Percentiles rank a stretch among this genome's conserved stretches.
Conservation (phyloP, 2,888 invertebrate genomes). For the Bellardia bayeri region DNA sequence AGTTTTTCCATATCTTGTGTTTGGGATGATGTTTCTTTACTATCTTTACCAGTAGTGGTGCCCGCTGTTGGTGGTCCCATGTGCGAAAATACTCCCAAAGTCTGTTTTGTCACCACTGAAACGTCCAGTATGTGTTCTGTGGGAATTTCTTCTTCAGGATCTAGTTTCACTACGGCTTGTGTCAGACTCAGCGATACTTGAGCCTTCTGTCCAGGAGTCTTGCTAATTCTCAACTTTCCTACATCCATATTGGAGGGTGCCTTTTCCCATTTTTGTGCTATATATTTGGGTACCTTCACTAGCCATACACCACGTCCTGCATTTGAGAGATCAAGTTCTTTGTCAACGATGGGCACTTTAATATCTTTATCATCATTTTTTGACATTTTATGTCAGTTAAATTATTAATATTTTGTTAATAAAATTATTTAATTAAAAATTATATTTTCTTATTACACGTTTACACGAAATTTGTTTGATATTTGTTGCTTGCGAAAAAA, state of each 20-base stretch:
- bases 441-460: constrained; percentile 37
- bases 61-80: constrained; percentile 85
- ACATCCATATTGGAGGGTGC: constrained; percentile 95
- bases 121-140: constrained; percentile 96
- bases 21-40: constrained; percentile 68
- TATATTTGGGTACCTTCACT: constrained; percentile 98
- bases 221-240: constrained; percentile 94
- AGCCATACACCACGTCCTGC: constrained; percentile 97
- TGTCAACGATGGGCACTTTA: constrained; percentile 88
- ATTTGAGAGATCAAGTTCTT: constrained; percentile 94
- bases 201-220: constrained; percentile 91
- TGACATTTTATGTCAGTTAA: constrained; percentile 78
- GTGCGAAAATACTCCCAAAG: constrained; percentile 96
- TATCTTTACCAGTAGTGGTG: constrained; percentile 40
- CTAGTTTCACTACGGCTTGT: constrained; percentile 91
- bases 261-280: constrained; percentile 97
- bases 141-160: constrained; percentile 93
- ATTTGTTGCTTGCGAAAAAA: constrained; percentile 2
- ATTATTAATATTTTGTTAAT: background rate
- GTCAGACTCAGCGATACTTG: constrained; percentile 95
- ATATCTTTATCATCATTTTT: constrained; percentile 82
- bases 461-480: constrained; percentile 37
- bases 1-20: constrained; percentile 93
- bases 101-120: constrained; percentile 95
- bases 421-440: background rate